These are phyloP conservation scores for Tympanuchus pallidicinctus DNA, from an alignment of 2,113 vertebrate species.

Conservation along the genomic window DNA sequence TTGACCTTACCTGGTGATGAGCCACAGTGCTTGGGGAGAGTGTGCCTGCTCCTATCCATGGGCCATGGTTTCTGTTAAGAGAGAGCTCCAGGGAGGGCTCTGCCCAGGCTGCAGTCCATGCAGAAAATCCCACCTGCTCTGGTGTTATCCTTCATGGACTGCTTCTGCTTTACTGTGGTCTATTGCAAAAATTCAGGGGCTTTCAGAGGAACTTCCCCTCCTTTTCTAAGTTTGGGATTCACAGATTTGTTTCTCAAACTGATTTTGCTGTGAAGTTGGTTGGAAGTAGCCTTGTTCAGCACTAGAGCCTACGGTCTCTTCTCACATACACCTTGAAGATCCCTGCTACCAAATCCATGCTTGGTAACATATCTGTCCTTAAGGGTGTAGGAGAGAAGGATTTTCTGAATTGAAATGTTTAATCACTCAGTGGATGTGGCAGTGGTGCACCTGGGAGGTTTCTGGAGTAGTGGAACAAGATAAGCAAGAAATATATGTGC, in stretches of 20 bases:
- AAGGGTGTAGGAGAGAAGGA: not conserved
- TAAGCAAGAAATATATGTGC: not conserved
- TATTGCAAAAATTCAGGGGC: not conserved
- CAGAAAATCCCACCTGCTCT: not conserved
- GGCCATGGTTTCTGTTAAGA: not conserved
- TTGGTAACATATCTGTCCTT: not conserved
- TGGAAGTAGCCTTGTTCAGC: not conserved
- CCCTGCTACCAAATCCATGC: not conserved
- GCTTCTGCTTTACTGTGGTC: not conserved
- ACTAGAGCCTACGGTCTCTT: not conserved
- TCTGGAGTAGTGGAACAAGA: not conserved
- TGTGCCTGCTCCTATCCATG: not conserved
- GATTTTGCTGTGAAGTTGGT: not conserved
- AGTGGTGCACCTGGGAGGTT: not conserved
- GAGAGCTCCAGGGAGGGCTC: not conserved
- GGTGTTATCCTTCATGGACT: not conserved
- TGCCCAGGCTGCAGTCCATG: not conserved
- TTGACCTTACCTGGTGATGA: not conserved
- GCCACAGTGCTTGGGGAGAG: not conserved
- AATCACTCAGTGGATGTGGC: not conserved
- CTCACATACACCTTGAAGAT: not conserved
- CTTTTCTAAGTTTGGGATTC: not conserved
- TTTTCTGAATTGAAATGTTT: fast-evolving
- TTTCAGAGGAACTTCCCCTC: not conserved
- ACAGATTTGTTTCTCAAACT: fast-evolving